phyloP scores from a whole-genome alignment of 2,797 vertebrate genomes.

The Picus viridis region DNA sequence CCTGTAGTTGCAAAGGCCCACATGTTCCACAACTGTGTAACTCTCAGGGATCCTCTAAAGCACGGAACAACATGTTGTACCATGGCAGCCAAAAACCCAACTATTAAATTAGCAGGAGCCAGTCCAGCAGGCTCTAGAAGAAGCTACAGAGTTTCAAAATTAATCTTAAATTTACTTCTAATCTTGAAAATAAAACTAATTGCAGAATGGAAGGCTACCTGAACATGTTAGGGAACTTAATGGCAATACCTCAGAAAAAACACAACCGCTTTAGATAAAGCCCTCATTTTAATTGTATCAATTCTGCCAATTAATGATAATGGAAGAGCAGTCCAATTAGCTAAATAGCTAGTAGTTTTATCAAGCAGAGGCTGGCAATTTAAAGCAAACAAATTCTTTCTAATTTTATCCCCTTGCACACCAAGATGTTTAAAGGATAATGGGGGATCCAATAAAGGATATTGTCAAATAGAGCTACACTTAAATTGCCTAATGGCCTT shows the following conservation, averaged over 20 bases:
- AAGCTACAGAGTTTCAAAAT: slow-evolving; percentile 73
- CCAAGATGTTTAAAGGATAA: slow-evolving; percentile 86
- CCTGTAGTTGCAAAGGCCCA: neutral
- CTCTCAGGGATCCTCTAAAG: neutral
- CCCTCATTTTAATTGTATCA: slow-evolving; percentile 84
- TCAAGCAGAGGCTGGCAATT: slow-evolving; percentile 86
- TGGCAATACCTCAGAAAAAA: slow-evolving; percentile 76
- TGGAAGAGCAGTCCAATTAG: slow-evolving; percentile 86
- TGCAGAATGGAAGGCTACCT: slow-evolving; percentile 73
- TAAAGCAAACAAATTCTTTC: slow-evolving; percentile 86
- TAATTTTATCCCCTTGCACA: slow-evolving; percentile 84
- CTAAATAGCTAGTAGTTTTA: slow-evolving; percentile 86
- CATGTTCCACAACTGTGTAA: neutral
- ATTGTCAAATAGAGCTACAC: slow-evolving; percentile 81
- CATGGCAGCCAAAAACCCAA: neutral
- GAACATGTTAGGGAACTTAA: slow-evolving; percentile 75
- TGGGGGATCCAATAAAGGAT: slow-evolving; percentile 83
- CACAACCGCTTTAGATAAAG: slow-evolving; percentile 80
- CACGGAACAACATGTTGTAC: neutral
- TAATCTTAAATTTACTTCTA: slow-evolving; percentile 77
- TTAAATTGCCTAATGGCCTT: slow-evolving; percentile 82
- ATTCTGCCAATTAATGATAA: slow-evolving; percentile 87
- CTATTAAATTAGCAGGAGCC: slow-evolving; percentile 41
- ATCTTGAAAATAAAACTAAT: slow-evolving; percentile 78
- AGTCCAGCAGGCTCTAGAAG: slow-evolving; percentile 50